Base-by-base conservation (phyloP, 2,888 invertebrate genomes). In the Amphipoea lucens region DNA sequence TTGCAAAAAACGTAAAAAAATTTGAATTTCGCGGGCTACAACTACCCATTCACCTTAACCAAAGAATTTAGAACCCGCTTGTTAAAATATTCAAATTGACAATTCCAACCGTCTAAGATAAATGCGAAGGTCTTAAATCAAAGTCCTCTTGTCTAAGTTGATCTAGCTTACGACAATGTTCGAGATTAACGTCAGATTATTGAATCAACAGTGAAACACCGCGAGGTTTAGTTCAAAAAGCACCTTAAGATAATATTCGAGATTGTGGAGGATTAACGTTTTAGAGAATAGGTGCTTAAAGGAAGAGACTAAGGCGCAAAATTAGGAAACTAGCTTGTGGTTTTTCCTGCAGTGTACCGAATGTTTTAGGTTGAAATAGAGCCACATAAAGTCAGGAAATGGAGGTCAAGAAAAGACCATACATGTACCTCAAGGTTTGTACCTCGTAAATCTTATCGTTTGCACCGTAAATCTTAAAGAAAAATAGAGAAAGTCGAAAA, bases 121-220 rank as follows among this genome's bases (percentile, higher is more conserved):
- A 74, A 81, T 73, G 42, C 48, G 51, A 40, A 48, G n/a, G 45
- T 71, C 63, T 79, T 78, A 80, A 80, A 72, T 81, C 74, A 76
- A 74, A 81, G 40, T 69, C 48, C 54, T 40, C 69, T 71, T 76
- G 42, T 54, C 36, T 72, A 70, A 77, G 70, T 74, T 76, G 65
- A 62, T 78, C 66, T 69, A 72, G 78, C 76, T 76, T 82, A 62
- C 36, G 72, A 67, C 71, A 78, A 70, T 79, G 69, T 84, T 79
- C 2, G 36, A 67, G 84, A 78, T 86, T 79, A 79, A 74, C 4
- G 54, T 62, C 57, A 67, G 79, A 86, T 86, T 83, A 83, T 81
- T 70, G 77, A 71, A 84, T 74, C 67, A 76, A 83, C 71, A 62
- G 60, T 66, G 36, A 57, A 72, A 71, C 71, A 79, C 48, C 36